Base-by-base conservation (phyloP, 2,888 invertebrate species). In the Chymomyza amoena region DNA sequence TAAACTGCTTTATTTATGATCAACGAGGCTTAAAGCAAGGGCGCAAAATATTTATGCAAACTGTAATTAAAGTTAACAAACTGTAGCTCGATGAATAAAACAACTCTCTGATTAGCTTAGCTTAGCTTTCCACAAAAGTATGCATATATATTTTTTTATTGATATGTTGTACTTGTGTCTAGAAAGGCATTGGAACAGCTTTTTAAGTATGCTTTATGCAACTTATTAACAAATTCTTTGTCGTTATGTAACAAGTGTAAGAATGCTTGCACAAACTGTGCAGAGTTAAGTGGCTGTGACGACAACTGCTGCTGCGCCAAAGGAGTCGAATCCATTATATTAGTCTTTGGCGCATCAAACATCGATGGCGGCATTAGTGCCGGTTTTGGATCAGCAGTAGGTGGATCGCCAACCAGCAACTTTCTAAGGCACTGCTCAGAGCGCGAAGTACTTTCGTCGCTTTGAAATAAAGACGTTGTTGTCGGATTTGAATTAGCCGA, bases 181-280 rank as follows among this genome's bases (percentile, higher is more conserved):
- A 86, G 73, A 64, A 83, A 75, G 59, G 84, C 70, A 67, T 76
- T 86, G 18, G 84, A 77, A 70, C 96, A 95, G 45, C 96, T 96
- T 92, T 97, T 96, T 18, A 97, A 95, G 90, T 98, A 98, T 66
- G 97, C 98, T 92, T 98, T 97, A 90, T 98, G 97, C 75, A 98
- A 93, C 91, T 96, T 97, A 89, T 95, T 95, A 50, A 97, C 94
- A 92, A 98, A 98, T 80, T 96, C 96, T 45, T 95, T 94, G 91
- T 98, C 97, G 92, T 96, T 96, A 92, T 96, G 96, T 69, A 98
- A 93, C 69, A 98, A 93, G 92, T 97, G 96, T 84, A 95, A 95
- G 89, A 98, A 95, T 36, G 98, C 97, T 92, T 98, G 97, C 50
- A 96, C 94, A 72, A 98, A 93, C 91, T 98, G 98, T 89, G 96